phyloP scores from a whole-genome alignment of 2,797 vertebrate genomes.

The Lates japonicus region DNA sequence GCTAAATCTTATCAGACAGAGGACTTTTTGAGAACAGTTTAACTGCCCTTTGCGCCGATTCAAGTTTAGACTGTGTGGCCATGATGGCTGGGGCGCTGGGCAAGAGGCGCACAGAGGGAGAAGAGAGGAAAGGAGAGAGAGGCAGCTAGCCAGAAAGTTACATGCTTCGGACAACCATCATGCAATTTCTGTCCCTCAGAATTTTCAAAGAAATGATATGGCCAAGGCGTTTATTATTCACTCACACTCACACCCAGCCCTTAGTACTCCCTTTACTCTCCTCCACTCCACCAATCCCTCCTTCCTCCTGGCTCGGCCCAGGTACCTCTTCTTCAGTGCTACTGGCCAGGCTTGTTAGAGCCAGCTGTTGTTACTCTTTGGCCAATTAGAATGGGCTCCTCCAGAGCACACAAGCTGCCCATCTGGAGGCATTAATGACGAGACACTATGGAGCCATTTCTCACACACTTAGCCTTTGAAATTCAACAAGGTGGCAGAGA shows the following conservation, averaged over 20 bases:
- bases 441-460: conserved; percentile 57
- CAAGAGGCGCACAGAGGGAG: conserved; percentile 14
- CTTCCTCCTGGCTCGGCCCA: conserved; percentile 52
- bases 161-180: conserved; percentile 40
- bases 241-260: conserved; percentile 61
- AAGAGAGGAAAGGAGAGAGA: conserved; percentile 1
- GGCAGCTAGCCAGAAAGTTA: conserved; percentile 22
- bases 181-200: conserved; percentile 36
- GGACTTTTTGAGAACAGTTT: conserved; percentile 47
- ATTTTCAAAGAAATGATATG: conserved; percentile 43
- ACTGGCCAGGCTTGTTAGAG: conserved; percentile 61
- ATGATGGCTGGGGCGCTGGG: conserved; percentile 20
- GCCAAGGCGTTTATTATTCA: conserved; percentile 57
- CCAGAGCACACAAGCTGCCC: conserved; percentile 67
- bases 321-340: conserved; percentile 56
- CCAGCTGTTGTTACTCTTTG: conserved; percentile 77
- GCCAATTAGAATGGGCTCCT: conserved; percentile 63
- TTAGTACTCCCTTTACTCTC: conserved; percentile 25
- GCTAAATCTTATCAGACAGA: conserved; percentile 60
- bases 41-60: conserved; percentile 41
- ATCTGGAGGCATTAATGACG: conserved; percentile 72
- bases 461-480: conserved; percentile 66
- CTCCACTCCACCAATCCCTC: conserved; percentile 33
- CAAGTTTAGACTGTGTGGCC: conserved; percentile 44
- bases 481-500: conserved; percentile 49